These are phyloP conservation scores for Cygnus atratus DNA, from an alignment of 2,113 vertebrate genomes.

Conservation along the genomic window DNA sequence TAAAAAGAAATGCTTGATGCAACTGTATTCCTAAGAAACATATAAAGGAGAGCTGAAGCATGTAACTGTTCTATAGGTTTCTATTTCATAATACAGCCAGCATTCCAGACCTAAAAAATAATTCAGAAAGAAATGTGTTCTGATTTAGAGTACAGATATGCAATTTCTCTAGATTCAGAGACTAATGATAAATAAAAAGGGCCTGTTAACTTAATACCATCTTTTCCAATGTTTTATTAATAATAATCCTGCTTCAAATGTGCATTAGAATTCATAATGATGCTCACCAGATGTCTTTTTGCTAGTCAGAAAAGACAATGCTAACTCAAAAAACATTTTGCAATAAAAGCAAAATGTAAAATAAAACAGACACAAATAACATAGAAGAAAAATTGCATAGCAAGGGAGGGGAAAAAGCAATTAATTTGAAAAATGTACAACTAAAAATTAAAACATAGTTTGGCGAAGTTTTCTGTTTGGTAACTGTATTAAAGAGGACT, in stretches of 20 bases:
- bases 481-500: slow-evolving; percentile 30
- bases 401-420: background rate
- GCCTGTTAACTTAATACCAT: slow-evolving; percentile 19
- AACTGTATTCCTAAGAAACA: background rate
- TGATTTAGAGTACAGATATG: background rate
- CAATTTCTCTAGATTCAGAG: background rate
- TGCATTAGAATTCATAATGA: slow-evolving; percentile 9
- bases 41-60: background rate
- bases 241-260: slow-evolving; percentile 1
- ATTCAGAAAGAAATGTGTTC: background rate
- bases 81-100: background rate
- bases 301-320: slow-evolving; percentile 11
- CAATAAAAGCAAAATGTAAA: slow-evolving; percentile 33
- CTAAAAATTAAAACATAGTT: slow-evolving; percentile 44
- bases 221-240: slow-evolving; percentile 27
- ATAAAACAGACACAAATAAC: background rate
- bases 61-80: background rate
- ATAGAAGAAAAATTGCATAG: slow-evolving; percentile 22
- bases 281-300: slow-evolving; percentile 47
- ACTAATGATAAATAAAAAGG: slow-evolving; percentile 27
- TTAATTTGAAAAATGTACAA: slow-evolving; percentile 53
- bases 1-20: background rate
- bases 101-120: background rate
- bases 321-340: background rate
- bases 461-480: slow-evolving; percentile 11